These are phyloP conservation scores for Nasonovia ribisnigri DNA, from an alignment of 2,888 invertebrate genomes.

Conservation along the genomic window DNA sequence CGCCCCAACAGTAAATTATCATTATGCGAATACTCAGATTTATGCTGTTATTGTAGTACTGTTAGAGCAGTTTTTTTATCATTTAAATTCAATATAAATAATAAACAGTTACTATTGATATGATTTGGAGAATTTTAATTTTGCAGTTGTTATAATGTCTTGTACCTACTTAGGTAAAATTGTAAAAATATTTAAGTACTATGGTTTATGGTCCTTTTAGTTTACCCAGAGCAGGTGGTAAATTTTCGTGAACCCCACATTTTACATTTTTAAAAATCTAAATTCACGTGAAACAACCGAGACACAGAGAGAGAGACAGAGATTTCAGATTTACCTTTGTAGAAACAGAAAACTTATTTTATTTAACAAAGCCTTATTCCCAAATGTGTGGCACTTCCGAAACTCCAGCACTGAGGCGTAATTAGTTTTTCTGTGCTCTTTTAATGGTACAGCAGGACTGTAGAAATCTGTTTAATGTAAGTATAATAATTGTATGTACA, in stretches of 20 bases:
- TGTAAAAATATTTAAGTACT: not conserved
- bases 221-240: not conserved
- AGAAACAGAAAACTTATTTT: not conserved
- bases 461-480: slow-evolving; percentile 7
- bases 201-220: not conserved
- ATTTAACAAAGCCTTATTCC: not conserved
- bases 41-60: not conserved
- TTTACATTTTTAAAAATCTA: not conserved
- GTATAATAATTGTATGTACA: not conserved
- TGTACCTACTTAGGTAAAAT: not conserved
- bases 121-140: not conserved
- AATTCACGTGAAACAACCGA: not conserved
- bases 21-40: not conserved
- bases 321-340: no score
- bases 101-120: not conserved
- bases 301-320: not conserved
- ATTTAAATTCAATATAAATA: not conserved
- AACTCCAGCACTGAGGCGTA: not conserved
- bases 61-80: not conserved
- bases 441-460: not conserved
- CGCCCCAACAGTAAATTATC: not conserved
- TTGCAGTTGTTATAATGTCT: not conserved
- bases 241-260: not conserved
- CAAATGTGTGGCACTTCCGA: not conserved
- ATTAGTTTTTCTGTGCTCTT: not conserved